Evolutionary conservation across 2,888 invertebrate species (phyloP), one percentile per base, ranked within the genome.

Genomic region (Dysmachus trigonus): DNA sequence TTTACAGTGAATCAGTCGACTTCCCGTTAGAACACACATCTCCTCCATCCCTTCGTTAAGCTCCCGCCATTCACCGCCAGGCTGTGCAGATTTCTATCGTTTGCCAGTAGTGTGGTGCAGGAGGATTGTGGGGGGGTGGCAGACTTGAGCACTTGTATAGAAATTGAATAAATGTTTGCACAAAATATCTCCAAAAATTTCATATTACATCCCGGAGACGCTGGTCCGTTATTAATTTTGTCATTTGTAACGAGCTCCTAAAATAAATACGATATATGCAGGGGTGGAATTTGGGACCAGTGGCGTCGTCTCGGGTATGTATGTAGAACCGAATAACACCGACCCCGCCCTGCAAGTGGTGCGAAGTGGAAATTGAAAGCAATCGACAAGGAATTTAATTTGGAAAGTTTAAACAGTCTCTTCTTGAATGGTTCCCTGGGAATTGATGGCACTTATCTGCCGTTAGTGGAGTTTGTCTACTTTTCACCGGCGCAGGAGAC

Each of bases 121-220:
- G 27, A 2, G 18, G 51, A 5, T 51, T 3, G 62, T 1, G 7
- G 62, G 62, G 10, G 22, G 1, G 62, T 8, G 27, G 62, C 62
- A 81, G 3, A 33, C 53, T n/a, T n/a, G n/a, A 53, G 31, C 18
- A 53, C 62, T 81, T 53, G 53, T 62, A 81, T 47, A 47, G 81
- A 81, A 81, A 81, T 81, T 81, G 81, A 81, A 81, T 81, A 81
- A 81, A 81, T 62, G 81, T 81, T 81, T 81, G 33, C 81, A 81
- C 81, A 81, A 81, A 81, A 81, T 81, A 81, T 81, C 81, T 53
- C 81, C 81, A 81, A 81, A 81, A 81, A 81, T 81, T 81, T 81
- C 81, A 81, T 81, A 81, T 81, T 81, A 53, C 81, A 62, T 53
- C 53, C 53, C 33, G 53, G 81, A 81, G 35, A 73, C 47, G 77